Base-by-base conservation (phyloP, 2,797 vertebrate genomes). In the Cynodonichthys magdalenae region DNA sequence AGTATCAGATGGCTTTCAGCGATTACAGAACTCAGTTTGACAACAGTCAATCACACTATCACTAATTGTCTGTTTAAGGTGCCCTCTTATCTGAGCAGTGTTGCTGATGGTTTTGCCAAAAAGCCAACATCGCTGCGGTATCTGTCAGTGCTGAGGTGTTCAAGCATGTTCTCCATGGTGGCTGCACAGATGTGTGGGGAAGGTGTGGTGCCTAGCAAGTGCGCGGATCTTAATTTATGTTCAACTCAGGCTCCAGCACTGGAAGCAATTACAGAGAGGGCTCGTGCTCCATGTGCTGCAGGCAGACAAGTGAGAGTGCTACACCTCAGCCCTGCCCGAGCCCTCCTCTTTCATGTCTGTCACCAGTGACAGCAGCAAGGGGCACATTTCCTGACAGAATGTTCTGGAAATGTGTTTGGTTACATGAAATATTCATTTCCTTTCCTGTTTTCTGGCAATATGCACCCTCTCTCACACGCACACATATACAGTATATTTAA, bases 391-490 rank as follows among this genome's bases (percentile, higher is more conserved):
- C 18, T 65, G 64, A 63, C 81, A 63, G 51, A 52, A 46, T 69
- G 63, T 75, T 81, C 74, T 66, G 83, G 72, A 84, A 90, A 90
- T 73, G 53, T 74, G 82, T 90, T 87, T 86, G 83, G 84, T 46
- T 62, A 74, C 59, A 91, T 93, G 67, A 92, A 92, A 92, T 91
- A 92, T 91, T 90, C 58, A 92, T 92, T 74, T 66, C 58, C 56
- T 46, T 63, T 45, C 56, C 53, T 70, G 67, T 75, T 80, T 44
- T 75, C 69, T 65, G 45, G 74, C 60, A 71, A 71, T 69, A 59
- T 77, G 3, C 24, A 24, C 24, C 24, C 24, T 56, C 63, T 77
- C 61, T 46, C 31, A 34, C 31, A 34, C 31, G 1, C 31, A 34
- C 31, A 59, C 58, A 48, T 34, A 34, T 7, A 7, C 31, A 34